These are phyloP conservation scores for Pyrrhopygopsis socrates DNA, from an alignment of 2,888 invertebrate species.

Conservation along the genomic window DNA sequence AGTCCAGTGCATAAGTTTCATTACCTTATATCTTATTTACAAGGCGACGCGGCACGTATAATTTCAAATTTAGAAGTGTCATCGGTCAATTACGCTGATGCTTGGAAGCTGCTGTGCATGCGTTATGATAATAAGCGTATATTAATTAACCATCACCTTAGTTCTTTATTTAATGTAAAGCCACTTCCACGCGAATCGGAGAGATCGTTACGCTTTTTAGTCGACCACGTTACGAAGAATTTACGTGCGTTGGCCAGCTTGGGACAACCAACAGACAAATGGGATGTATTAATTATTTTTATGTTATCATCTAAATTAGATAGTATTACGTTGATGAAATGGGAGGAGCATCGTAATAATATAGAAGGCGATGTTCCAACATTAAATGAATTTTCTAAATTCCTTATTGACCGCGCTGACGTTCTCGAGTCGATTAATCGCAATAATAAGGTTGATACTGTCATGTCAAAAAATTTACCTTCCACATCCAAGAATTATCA, in stretches of 20 bases:
- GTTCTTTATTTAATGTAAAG: constrained; percentile 65
- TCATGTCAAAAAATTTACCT: too few relatives aligned
- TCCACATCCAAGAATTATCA: too few relatives aligned
- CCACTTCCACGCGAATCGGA: constrained; percentile 75
- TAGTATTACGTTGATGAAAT: too few relatives aligned
- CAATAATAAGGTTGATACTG: too few relatives aligned
- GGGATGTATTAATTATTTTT: constrained; percentile 65
- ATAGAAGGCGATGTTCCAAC: too few relatives aligned
- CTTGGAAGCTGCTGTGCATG: too few relatives aligned
- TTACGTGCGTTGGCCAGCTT: constrained; percentile 74
- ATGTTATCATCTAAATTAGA: not conserved
- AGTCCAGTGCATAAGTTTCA: constrained; percentile 56
- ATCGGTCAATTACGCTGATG: too few relatives aligned
- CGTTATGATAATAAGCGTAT: not conserved
- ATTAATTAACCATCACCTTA: constrained; percentile 71
- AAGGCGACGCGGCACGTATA: too few relatives aligned
- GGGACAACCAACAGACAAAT: constrained; percentile 75
- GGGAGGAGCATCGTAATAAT: too few relatives aligned
- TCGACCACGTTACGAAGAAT: constrained; percentile 79
- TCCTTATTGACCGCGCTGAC: constrained; percentile 17
- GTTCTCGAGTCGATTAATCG: constrained; percentile 23
- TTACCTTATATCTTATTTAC: constrained; percentile 20
- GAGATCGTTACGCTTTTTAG: constrained; percentile 65
- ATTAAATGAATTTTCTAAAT: constrained; percentile 17
- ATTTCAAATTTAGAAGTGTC: too few relatives aligned